phyloP scores from a whole-genome alignment of 2,797 vertebrate genomes.

The Pangasius sanitwongsei region DNA sequence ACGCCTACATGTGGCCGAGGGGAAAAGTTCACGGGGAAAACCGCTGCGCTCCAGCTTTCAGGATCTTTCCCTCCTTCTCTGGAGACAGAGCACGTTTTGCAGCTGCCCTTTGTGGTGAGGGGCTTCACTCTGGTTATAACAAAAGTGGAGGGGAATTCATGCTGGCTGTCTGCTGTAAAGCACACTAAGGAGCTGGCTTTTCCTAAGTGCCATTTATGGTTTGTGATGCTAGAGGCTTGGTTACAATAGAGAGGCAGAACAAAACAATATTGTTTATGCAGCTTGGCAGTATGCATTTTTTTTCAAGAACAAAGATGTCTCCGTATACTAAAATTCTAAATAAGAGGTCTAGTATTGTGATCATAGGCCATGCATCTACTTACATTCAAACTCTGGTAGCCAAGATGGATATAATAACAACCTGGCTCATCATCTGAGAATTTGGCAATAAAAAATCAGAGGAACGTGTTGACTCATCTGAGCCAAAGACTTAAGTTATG shows the following conservation, averaged over 20 bases:
- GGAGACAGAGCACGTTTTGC: conserved; percentile 65
- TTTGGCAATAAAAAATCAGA: conserved; percentile 39
- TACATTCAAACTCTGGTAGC: conserved; percentile 38
- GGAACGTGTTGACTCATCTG: conserved; percentile 22
- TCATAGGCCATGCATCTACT: conserved; percentile 25
- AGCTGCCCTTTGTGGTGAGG: conserved; percentile 59
- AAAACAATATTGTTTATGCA: conserved; percentile 27
- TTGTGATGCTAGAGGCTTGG: conserved; percentile 21
- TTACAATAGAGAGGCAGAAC: conserved; percentile 25
- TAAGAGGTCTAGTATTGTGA: background rate
- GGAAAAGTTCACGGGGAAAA: conserved; percentile 54
- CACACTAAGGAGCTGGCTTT: conserved; percentile 47
- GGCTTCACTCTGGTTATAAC: conserved; percentile 62
- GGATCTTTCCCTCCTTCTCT: conserved; percentile 38
- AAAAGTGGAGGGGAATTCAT: conserved; percentile 61
- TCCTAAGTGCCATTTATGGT: conserved; percentile 34
- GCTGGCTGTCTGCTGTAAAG: conserved; percentile 50
- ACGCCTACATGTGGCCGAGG: conserved; percentile 56
- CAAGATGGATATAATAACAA: conserved; percentile 45
- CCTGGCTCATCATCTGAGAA: conserved; percentile 33
- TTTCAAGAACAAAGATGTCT: conserved; percentile 36
- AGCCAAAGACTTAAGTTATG: conserved; percentile 49
- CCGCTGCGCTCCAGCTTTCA: conserved; percentile 50
- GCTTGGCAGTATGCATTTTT: conserved; percentile 8
- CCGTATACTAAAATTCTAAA: conserved; percentile 17